Evolutionary conservation across 2,113 vertebrate species (phyloP).

Genomic region (Peromyscus maniculatus): DNA sequence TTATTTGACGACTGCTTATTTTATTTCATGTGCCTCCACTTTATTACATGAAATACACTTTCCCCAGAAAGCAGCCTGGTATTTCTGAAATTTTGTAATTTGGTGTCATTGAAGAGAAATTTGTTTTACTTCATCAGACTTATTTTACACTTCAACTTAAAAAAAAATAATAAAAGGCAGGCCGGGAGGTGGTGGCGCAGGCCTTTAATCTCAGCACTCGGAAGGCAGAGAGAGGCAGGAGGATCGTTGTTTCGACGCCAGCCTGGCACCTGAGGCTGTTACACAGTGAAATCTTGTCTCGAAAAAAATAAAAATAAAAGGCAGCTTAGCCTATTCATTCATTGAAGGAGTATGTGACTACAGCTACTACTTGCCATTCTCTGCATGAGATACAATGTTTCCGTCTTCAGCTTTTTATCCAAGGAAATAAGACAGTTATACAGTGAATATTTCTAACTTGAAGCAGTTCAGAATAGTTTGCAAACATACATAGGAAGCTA

Average conservation of each 20-base stretch:
- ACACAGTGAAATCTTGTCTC: background rate
- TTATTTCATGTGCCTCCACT: background rate
- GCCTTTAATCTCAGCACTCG: background rate
- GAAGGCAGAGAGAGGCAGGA: background rate
- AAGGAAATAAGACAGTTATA: background rate
- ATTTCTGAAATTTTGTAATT: constrained; percentile 21
- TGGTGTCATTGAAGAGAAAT: background rate
- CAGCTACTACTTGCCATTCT: background rate
- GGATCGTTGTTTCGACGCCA: background rate
- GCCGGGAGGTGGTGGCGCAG: background rate
- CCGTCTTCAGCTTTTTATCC: constrained; percentile 19
- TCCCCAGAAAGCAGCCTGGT: background rate
- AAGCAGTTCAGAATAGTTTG: constrained; percentile 1
- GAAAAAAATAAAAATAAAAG: background rate
- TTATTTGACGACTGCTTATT: background rate
- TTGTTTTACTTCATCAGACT: background rate
- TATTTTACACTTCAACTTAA: background rate
- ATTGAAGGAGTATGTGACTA: constrained; percentile 6
- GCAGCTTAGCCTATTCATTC: background rate
- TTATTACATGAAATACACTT: constrained; percentile 26
- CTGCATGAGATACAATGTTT: constrained; percentile 8
- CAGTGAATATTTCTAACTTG: constrained; percentile 23
- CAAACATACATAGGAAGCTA: background rate
- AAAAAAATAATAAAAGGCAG: background rate
- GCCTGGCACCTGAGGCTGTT: background rate